phyloP scores from a whole-genome alignment of 2,797 vertebrate species.

The Gila robusta region DNA sequence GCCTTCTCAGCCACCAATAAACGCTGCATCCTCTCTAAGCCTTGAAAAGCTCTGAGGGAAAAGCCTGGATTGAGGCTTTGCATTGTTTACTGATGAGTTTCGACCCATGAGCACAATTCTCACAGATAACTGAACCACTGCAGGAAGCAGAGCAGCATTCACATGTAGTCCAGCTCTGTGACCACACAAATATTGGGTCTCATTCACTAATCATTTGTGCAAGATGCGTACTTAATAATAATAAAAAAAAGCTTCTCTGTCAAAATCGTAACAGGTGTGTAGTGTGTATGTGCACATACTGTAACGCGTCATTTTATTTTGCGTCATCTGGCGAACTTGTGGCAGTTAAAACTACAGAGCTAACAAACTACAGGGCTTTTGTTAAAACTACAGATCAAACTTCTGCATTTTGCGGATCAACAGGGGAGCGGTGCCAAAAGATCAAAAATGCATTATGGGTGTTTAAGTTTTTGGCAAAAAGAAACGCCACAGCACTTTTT shows the following conservation, averaged over 20 bases:
- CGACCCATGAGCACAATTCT: slow-evolving; percentile 12
- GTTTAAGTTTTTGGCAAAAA: not conserved
- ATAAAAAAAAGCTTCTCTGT: not conserved
- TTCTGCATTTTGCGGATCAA: not conserved
- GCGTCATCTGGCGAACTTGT: not conserved
- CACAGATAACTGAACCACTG: not conserved
- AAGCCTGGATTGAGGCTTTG: slow-evolving; percentile 18
- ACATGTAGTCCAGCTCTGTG: not conserved
- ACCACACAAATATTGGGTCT: slow-evolving; percentile 3
- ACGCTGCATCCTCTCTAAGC: slow-evolving; percentile 42
- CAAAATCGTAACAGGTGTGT: not conserved
- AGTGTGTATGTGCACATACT: not conserved
- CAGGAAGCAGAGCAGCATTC: slow-evolving; percentile 7
- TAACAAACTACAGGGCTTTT: too few species aligned
- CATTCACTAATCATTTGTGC: not conserved
- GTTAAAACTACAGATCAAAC: not conserved
- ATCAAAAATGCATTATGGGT: not conserved
- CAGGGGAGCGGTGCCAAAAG: not conserved
- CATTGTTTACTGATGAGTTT: slow-evolving; percentile 45
- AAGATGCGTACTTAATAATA: not conserved
- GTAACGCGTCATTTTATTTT: not conserved
- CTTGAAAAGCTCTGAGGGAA: slow-evolving; percentile 32
- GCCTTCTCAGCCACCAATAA: slow-evolving; percentile 33
- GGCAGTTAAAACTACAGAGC: not conserved
- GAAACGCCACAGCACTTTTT: not conserved